Percentiles rank a stretch among this genome's conserved stretches.
Conservation (phyloP, 2,797 vertebrate species). For the Lutjanus campechanus region DNA sequence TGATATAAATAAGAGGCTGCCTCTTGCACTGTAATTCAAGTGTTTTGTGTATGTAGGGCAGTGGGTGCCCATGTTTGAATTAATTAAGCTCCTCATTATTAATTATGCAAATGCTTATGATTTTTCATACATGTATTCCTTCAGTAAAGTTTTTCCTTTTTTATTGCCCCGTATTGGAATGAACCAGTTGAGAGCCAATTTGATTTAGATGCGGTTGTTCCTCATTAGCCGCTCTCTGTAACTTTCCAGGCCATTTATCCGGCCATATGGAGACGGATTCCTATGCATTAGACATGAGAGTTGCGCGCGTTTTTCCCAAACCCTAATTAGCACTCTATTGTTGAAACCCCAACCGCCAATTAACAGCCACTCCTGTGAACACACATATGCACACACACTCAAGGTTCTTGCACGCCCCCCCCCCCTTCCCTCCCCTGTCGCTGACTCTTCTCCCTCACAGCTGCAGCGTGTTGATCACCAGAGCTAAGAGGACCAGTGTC, state of each 20-base stretch:
- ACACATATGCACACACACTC: conserved; percentile 12
- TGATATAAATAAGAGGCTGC: conserved; percentile 44
- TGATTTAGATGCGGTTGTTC: conserved; percentile 47
- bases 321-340: conserved; percentile 79
- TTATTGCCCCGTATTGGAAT: conserved; percentile 17
- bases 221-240: conserved; percentile 67
- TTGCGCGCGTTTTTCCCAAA: conserved; percentile 41
- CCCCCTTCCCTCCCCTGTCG: conserved; percentile 25
- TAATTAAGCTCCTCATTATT: conserved; percentile 70
- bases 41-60: conserved; percentile 70
- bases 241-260: conserved; percentile 70
- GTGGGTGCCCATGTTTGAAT: conserved; percentile 59
- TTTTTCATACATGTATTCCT: conserved; percentile 72
- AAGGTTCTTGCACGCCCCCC: conserved; percentile 18
- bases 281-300: conserved; percentile 73
- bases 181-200: conserved; percentile 40
- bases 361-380: conserved; percentile 67
- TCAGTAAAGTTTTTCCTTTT: conserved; percentile 54
- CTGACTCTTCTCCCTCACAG: conserved; percentile 40
- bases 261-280: conserved; percentile 73
- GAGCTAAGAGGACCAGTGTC: conserved; percentile 51
- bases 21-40: conserved; percentile 38
- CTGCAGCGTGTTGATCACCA: conserved; percentile 73
- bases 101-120: conserved; percentile 71
- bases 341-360: conserved; percentile 76